Percentiles rank a stretch among this genome's conserved stretches.
phyloP scores from a whole-genome alignment of 2,797 vertebrate species.

The Parauchenoglanis punctatus region DNA sequence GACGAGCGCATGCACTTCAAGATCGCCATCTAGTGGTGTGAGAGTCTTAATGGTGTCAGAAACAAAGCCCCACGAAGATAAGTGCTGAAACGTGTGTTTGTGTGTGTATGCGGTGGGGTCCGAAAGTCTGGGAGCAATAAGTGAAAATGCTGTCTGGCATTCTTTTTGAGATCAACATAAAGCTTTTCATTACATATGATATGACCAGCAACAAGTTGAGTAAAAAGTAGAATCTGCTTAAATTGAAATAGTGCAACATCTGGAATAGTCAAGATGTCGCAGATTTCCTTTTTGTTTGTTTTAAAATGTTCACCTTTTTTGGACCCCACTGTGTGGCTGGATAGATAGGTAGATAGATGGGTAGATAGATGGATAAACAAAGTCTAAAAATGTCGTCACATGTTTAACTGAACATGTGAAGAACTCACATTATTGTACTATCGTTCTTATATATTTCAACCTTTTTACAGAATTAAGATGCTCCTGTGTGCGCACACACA shows the following conservation, averaged over 20 bases:
- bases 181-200: background rate
- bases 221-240: background rate
- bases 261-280: too few species aligned
- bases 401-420: background rate
- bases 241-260: background rate
- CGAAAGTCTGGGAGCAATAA: background rate
- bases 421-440: background rate
- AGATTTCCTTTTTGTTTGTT: too few species aligned
- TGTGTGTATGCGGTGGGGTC: background rate
- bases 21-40: constrained; percentile 33
- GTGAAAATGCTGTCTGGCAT: background rate
- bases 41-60: background rate
- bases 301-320: background rate
- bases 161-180: background rate
- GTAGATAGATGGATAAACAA: background rate
- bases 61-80: background rate
- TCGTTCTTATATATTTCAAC: background rate
- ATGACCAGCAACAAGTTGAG: background rate
- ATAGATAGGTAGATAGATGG: background rate
- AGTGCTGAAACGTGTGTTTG: background rate
- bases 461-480: background rate
- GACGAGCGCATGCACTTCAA: background rate
- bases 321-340: background rate
- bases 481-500: background rate
- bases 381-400: background rate